phyloP scores from a whole-genome alignment of 2,888 invertebrate genomes.

The Agrochola lota region DNA sequence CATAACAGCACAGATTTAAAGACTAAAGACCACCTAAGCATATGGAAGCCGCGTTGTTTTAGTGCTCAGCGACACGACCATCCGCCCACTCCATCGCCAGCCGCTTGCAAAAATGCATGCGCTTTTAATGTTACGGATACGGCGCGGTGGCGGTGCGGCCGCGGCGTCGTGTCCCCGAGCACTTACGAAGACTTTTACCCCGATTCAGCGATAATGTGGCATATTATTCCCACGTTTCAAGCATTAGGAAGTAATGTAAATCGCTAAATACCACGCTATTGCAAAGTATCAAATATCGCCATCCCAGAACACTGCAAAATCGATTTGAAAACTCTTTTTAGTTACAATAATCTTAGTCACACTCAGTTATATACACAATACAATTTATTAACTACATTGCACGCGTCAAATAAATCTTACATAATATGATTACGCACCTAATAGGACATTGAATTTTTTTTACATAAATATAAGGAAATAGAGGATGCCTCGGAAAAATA shows the following conservation, averaged over 20 bases:
- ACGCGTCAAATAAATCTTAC: slow-evolving; percentile 78
- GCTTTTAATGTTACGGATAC: no score
- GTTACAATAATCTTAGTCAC: slow-evolving; percentile 56
- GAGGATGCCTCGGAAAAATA: slow-evolving; percentile 58
- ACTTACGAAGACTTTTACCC: no score
- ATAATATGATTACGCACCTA: slow-evolving; percentile 54
- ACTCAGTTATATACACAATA: slow-evolving; percentile 63
- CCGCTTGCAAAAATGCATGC: no score
- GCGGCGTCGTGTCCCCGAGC: no score
- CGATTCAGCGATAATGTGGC: no score
- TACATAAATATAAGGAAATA: slow-evolving; percentile 52
- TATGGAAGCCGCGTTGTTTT: not conserved
- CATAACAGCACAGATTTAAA: not conserved
- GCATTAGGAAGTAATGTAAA: not conserved
- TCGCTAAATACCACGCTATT: not conserved
- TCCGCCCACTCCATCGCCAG: no score
- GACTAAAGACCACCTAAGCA: not conserved
- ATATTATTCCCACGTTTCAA: no score
- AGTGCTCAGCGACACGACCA: no score
- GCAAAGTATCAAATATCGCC: slow-evolving; percentile 32
- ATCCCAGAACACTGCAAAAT: slow-evolving; percentile 55
- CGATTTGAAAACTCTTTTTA: slow-evolving; percentile 42
- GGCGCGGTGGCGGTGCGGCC: no score
- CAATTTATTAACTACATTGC: slow-evolving; percentile 81
- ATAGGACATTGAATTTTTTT: slow-evolving; percentile 59